These are phyloP conservation scores for Apogon talboti DNA, from an alignment of 2,797 vertebrate species.

Conservation along the genomic window DNA sequence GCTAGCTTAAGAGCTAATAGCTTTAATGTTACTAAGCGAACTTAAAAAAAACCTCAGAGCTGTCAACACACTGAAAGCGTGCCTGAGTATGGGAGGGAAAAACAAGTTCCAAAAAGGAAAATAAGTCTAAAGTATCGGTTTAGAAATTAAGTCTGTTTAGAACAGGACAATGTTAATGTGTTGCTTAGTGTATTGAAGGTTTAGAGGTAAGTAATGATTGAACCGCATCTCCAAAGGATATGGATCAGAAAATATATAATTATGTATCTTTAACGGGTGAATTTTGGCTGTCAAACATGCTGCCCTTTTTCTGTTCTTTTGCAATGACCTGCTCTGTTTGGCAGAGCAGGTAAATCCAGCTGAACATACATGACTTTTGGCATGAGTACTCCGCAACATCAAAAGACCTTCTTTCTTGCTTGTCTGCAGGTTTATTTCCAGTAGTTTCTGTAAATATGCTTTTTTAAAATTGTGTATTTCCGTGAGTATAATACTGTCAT, in stretches of 20 bases:
- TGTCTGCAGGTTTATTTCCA: too few species aligned
- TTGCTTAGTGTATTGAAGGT: not conserved
- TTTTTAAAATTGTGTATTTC: too few species aligned
- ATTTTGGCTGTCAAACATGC: not conserved
- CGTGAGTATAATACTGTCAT: not conserved
- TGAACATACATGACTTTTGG: too few species aligned
- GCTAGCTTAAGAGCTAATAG: slow-evolving; percentile 9
- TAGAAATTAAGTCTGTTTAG: not conserved
- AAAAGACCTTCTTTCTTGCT: too few species aligned
- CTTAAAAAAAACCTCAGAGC: too few species aligned
- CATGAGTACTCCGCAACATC: too few species aligned
- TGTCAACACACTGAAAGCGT: not conserved
- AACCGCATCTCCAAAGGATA: not conserved
- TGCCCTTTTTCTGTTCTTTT: too few species aligned
- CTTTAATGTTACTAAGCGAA: too few species aligned
- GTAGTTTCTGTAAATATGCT: too few species aligned
- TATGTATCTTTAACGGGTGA: not conserved
- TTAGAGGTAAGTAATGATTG: not conserved
- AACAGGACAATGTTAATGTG: not conserved
- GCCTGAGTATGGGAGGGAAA: not conserved
- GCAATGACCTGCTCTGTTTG: too few species aligned
- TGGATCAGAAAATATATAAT: slow-evolving; percentile 1
- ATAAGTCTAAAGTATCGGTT: not conserved
- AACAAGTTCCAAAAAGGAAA: not conserved
- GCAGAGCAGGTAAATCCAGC: too few species aligned